Base-by-base conservation (phyloP, 2,113 vertebrate species). In the Pelodiscus sinensis region DNA sequence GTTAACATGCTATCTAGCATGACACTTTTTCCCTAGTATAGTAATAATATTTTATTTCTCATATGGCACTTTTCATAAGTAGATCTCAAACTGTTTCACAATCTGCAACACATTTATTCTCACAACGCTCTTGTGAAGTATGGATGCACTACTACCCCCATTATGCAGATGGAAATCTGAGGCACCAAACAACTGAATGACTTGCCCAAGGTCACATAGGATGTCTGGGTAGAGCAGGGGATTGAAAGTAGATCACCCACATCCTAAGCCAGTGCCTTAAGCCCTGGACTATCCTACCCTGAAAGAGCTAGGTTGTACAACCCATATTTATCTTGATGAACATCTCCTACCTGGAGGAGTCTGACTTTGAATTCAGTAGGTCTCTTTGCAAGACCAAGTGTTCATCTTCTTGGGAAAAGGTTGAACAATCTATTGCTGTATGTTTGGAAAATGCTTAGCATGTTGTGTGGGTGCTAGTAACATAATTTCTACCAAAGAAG, bases 391-490 rank as follows among this genome's bases (percentile, higher is more conserved):
- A 15, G n/a, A 5, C 55, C 2, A 12, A 16, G 38, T 0, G 10
- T 27, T 24, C 21, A 16, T 5, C n/a, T 52, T 52, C 0, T 44
- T 3, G 1, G 8, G 6, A 51, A 1, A 75, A 29, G 29, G 16
- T 35, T 14, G 24, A 21, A 25, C 38, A 3, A 3, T 19, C 57
- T 35, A 2, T 11, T 51, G 31, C 21, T 2, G 9, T 6, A 4
- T 5, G 2, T 24, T 12, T 44, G 82, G 52, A 19, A 62, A 68
- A 54, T 85, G 51, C 56, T 13, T 51, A 27, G 83, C 12, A 0
- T 52, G 3, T 1, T 2, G 0, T 31, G 0, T 44, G 38, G 22
- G 35, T 27, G 13, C 25, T 44, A 58, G 35, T 83, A 8, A 4
- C 7, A 27, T 13, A 68, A 1, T 78, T 2, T 1, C n/a, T 38